A percentile compares a stretch with the other conserved stretches of the same genome.
Evolutionary conservation across 2,888 invertebrate species (phyloP).

Genomic region (Meliscaeva auricollis): DNA sequence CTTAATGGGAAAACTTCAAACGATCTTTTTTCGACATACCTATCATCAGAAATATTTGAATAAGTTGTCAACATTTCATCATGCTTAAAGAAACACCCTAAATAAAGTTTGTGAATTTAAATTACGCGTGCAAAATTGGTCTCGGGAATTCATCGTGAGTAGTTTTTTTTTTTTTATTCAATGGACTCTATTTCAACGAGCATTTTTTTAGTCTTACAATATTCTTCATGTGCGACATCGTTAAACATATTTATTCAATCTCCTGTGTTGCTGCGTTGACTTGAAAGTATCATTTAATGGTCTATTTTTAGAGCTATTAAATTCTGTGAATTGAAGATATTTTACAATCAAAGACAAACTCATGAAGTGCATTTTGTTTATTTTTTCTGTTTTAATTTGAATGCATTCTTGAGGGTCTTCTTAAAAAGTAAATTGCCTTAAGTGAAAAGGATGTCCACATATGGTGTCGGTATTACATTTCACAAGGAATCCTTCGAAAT

Average conservation of each 20-base stretch:
- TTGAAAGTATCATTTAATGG: not conserved
- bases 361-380: slow-evolving; percentile 38
- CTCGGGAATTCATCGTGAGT: not conserved
- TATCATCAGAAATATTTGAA: too few species aligned
- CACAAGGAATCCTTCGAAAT: slow-evolving; percentile 43
- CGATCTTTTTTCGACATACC: too few species aligned
- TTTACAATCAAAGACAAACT: not conserved
- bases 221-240: slow-evolving; percentile 44
- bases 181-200: not conserved
- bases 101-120: not conserved
- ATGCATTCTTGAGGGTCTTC: slow-evolving; percentile 48
- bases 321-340: slow-evolving; percentile 31
- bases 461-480: slow-evolving; percentile 58
- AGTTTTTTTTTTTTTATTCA: not conserved
- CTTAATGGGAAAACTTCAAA: too few species aligned
- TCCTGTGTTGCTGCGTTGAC: slow-evolving; percentile 1
- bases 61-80: too few species aligned
- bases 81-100: not conserved
- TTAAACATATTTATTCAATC: slow-evolving; percentile 24
- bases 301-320: slow-evolving; percentile 61
- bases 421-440: slow-evolving; percentile 53
- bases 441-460: slow-evolving; percentile 66
- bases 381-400: slow-evolving; percentile 15
- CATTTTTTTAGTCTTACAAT: not conserved
- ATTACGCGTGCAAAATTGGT: slow-evolving; percentile 6